phyloP scores from a whole-genome alignment of 2,797 vertebrate species.

The Simalia tracyae region DNA sequence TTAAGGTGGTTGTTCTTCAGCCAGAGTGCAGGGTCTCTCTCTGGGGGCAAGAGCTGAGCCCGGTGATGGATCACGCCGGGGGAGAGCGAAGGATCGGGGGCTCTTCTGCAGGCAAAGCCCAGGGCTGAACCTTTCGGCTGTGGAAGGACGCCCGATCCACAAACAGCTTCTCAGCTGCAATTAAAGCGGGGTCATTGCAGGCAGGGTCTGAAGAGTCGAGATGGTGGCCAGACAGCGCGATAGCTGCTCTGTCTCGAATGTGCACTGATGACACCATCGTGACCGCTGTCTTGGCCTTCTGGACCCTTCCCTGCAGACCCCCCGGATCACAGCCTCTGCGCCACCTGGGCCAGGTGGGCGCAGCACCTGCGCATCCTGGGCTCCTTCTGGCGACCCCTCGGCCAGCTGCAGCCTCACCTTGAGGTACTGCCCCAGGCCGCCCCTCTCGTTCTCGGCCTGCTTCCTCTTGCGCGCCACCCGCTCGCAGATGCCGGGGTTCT shows the following conservation, averaged over 20 bases:
- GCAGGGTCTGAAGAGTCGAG: neutral
- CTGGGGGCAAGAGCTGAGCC: neutral
- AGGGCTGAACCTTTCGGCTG: neutral
- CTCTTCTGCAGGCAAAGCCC: neutral
- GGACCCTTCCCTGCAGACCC: neutral
- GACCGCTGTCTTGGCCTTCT: neutral
- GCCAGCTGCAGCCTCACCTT: conserved; percentile 39
- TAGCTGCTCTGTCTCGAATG: neutral
- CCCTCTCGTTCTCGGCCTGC: conserved; percentile 38
- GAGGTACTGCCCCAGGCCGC: conserved; percentile 31
- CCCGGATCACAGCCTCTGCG: neutral
- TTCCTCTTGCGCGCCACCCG: conserved; percentile 45
- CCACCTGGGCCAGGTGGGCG: neutral
- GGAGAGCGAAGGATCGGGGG: neutral
- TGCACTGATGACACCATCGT: neutral
- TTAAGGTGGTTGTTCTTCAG: neutral
- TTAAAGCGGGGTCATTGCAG: neutral
- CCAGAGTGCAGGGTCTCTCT: neutral
- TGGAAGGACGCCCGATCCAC: neutral
- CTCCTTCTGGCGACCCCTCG: neutral
- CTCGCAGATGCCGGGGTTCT: conserved; percentile 34
- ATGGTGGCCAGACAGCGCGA: neutral
- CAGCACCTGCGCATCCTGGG: neutral
- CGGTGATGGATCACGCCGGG: neutral
- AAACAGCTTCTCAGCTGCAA: neutral